Base-by-base conservation (phyloP, 2,888 invertebrate genomes). In the Alitta virens region DNA sequence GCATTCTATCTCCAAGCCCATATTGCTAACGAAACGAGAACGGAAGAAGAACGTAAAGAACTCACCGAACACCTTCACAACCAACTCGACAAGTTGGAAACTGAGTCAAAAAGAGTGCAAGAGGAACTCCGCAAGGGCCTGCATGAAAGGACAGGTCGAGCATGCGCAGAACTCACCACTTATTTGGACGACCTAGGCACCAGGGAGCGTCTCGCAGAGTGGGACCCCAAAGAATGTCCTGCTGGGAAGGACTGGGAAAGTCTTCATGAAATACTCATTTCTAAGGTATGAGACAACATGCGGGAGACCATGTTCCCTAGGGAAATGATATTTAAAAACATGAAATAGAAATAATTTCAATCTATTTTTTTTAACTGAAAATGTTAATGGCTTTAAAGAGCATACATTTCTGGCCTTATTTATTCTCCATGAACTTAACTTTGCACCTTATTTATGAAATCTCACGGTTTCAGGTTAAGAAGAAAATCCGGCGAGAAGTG, bases 401-500 rank as follows among this genome's bases (percentile, higher is more conserved):
- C n/a, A n/a, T n/a, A n/a, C n/a, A n/a, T n/a, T n/a, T n/a, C n/a
- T n/a, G n/a, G n/a, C n/a, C n/a, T n/a, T n/a, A n/a, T n/a, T n/a
- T n/a, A n/a, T n/a, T n/a, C n/a, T n/a, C n/a, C n/a, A n/a, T n/a
- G n/a, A n/a, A n/a, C n/a, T n/a, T n/a, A n/a, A n/a, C n/a, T n/a
- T 33, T 7, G 33, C 33, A 33, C 33, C 33, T 33, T 33, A 12
- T 7, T 33, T 5, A 33, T 33, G 33, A 33, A 7, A 12, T 33
- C 12, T 5, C 12, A 12, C 12, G 33, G 5, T 33, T 33, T 33
- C 64, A 56, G 38, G 74, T 78, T 40, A 63, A 69, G 14, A 72
- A 71, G 53, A 67, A 68, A 5, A 59, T 78, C 16, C 69, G 74
- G 2, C 7, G 68, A 1, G 71, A 74, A 53, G 69, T 78, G 26